phyloP scores from a whole-genome alignment of 2,113 vertebrate genomes.

The Fulica atra region DNA sequence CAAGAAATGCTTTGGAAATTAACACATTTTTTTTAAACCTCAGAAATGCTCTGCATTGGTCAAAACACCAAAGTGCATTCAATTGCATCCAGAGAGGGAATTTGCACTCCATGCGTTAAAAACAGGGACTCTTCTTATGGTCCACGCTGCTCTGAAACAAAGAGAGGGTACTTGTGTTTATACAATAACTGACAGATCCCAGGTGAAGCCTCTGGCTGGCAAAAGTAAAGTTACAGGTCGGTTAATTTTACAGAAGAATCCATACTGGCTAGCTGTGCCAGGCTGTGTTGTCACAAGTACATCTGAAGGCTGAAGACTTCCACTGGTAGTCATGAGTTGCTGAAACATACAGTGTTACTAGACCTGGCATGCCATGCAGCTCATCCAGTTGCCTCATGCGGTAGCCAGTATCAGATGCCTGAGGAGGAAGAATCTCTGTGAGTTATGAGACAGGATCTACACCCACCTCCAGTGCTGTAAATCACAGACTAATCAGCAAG shows the following conservation, averaged over 20 bases:
- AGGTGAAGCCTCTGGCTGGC: background rate
- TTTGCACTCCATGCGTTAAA: fast-evolving
- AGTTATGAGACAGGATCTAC: background rate
- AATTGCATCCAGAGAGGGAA: background rate
- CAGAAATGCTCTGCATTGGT: background rate
- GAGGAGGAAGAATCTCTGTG: background rate
- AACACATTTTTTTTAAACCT: background rate
- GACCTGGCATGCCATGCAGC: background rate
- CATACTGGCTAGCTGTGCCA: background rate
- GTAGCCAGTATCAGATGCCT: background rate
- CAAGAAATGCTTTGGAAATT: background rate
- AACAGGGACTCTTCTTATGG: background rate
- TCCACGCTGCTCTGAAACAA: background rate
- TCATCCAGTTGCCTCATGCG: fast-evolving
- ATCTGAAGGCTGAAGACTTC: background rate
- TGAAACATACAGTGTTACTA: background rate
- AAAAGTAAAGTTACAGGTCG: background rate
- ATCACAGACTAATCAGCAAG: background rate
- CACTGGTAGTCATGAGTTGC: background rate
- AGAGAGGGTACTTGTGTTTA: background rate
- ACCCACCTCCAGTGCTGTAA: background rate
- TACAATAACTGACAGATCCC: background rate
- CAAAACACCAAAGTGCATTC: background rate
- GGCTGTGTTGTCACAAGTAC: background rate
- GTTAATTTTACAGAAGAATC: background rate